Base-by-base conservation (phyloP, 2,113 vertebrate species). In the Myrmophylax atrothorax region DNA sequence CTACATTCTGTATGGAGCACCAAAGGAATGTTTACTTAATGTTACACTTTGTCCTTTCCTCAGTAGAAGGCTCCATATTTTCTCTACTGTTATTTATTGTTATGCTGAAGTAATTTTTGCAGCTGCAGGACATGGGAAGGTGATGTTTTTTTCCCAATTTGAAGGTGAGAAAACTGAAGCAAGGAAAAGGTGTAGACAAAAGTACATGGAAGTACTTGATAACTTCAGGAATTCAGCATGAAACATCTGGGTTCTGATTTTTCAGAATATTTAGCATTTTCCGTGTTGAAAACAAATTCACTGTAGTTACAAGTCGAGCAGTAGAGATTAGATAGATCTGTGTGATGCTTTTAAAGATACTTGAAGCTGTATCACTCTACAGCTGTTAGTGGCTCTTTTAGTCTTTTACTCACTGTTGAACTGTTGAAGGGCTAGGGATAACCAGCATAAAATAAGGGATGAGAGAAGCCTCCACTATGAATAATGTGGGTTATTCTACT, bases 1-100 rank as follows among this genome's bases (percentile, higher is more conserved):
- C 35, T 55, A 1, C 3, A 0, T 28, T 75, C 8, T 68, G 13
- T 42, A 4, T 0, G 7, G 40, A 73, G 63, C 22, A 4, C 29
- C 20, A 44, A 44, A 73, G 44, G 26, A 86, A 29, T 1, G 0
- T 40, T 74, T 42, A 7, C 10, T 6, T 74, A 12, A 15, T 20
- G 31, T 56, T 73, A 22, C 3, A 7, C 14, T 64, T 80, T 47
- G 40, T 66, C 68, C 37, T 6, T 46, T 3, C 33, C 90, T 53
- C 59, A 73, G 35, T 38, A 64, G 35, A 77, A 83, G 38, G 29
- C 24, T 82, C 23, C 12, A 2, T 64, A 13, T 38, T 68, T 70
- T 89, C 23, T 85, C 59, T 68, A 1, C 38, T 84, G 10, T 76
- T 50, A 42, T 26, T 70, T 59, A 55, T 53, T 59, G 19, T 63